These are phyloP conservation scores for Sebastes flavidus DNA, from an alignment of 2,797 vertebrate species.

Conservation along the genomic window DNA sequence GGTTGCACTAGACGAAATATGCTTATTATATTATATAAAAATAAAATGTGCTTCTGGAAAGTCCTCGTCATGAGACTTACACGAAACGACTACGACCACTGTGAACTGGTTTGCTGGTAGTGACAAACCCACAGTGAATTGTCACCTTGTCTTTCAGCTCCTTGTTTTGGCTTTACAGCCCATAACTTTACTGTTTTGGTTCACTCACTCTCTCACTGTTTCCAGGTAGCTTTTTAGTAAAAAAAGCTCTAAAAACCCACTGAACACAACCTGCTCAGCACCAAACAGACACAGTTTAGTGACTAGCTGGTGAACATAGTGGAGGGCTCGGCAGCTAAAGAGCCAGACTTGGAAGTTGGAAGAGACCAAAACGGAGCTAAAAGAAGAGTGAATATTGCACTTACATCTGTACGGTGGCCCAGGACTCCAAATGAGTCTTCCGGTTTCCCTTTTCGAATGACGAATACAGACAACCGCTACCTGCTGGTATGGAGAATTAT, in stretches of 20 bases:
- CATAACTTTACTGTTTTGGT: not conserved
- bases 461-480: too few relatives aligned
- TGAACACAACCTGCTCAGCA: not conserved
- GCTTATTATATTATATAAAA: not conserved
- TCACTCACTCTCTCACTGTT: not conserved
- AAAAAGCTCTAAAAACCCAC: not conserved
- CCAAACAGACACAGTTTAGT: not conserved
- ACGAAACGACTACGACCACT: not conserved
- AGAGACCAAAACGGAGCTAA: not conserved
- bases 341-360: not conserved
- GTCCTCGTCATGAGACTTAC: not conserved
- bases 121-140: not conserved
- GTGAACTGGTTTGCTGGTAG: not conserved
- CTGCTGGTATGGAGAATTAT: too few relatives aligned
- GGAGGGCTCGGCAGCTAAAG: not conserved
- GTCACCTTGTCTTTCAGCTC: not conserved
- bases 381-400: not conserved
- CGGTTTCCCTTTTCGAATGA: too few relatives aligned
- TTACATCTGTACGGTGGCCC: not conserved
- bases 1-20: not conserved
- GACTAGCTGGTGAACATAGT: not conserved
- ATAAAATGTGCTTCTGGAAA: not conserved
- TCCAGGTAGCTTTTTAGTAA: not conserved
- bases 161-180: not conserved
- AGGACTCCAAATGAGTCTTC: not conserved